Base-by-base conservation (phyloP, 1,140 invertebrate species). In the Dendrolimus kikuchii region DNA sequence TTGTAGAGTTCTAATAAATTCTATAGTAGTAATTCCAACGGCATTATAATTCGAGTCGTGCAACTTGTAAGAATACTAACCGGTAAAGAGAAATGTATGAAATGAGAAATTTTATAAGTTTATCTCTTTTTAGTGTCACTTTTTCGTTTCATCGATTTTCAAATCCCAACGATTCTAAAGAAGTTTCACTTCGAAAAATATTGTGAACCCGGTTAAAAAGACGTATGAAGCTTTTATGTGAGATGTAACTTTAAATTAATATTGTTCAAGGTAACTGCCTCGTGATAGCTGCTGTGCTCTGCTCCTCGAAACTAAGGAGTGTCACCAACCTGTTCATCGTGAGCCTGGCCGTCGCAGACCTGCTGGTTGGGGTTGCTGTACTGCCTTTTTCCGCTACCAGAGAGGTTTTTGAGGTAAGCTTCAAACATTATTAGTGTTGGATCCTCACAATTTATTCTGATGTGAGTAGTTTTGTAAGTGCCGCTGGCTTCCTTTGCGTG, bases 251-350 rank as follows among this genome's bases (percentile, higher is more conserved):
- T 49, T 23, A 43, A 4, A 51, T 42, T 41, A 41, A 40, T 9
- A 40, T 39, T 36, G 43, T 62, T 53, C 2, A 71, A 86, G 96
- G 96, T 49, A 98, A 99, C 87, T 92, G 93, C 64, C 89, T 99
- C 39, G 96, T 98, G 52, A 97, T 98, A 69, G 90, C 95, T 49
- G 96, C 97, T 50, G 96, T 99, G 40, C 94, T 95, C 75, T 93
- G 94, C 74, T 86, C 82, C 0, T 86, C 93, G 43, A 97, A 97
- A 78, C 89, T 98, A 48, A 90, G 95, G 46, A 96, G 95, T 52
- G 95, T 98, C 57, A 99, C 97, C 43, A 99, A 99, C 84, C 91
- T 97, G 72, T 98, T 98, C 87, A 98, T 99, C 70, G 90, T 97
- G 40, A 98, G 95, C 37, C 89, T 99, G 59, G 97, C 97, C 0